These are phyloP conservation scores for Callocephalon fimbriatum DNA, from an alignment of 2,113 vertebrate species.

Conservation along the genomic window DNA sequence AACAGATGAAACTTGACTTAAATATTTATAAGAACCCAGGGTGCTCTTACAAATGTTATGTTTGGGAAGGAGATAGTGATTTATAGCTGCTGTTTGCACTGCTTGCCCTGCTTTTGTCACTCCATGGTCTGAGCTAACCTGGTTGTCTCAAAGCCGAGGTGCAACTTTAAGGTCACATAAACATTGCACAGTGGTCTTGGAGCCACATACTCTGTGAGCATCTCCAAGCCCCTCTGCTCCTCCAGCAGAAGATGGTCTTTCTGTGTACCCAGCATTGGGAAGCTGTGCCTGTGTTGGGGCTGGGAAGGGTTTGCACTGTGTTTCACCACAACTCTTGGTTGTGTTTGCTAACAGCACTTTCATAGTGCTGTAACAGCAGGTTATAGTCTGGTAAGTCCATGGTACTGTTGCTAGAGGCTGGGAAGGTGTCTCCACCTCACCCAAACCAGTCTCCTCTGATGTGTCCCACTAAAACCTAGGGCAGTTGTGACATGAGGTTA, in stretches of 20 bases:
- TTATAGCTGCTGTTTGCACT: conserved; percentile 30
- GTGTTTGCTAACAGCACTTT: not conserved
- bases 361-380: not conserved
- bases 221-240: not conserved
- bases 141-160: not conserved
- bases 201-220: fast-evolving
- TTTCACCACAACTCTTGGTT: not conserved
- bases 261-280: fast-evolving
- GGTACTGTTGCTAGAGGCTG: not conserved
- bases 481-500: not conserved
- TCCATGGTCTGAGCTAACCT: not conserved
- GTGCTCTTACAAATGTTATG: conserved; percentile 39
- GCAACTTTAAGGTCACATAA: not conserved
- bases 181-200: not conserved
- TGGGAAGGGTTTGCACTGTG: fast-evolving
- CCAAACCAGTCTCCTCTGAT: not conserved
- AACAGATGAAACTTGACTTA: conserved; percentile 64
- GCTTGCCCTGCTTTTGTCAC: not conserved
- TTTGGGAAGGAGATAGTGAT: conserved; percentile 58
- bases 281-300: fast-evolving
- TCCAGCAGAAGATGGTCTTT: not conserved
- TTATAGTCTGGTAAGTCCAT: fast-evolving
- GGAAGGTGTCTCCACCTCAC: not conserved
- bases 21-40: conserved; percentile 42
- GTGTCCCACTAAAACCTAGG: not conserved